Conservation (phyloP, 2,888 invertebrate species). For the Parochlus steinenii region DNA sequence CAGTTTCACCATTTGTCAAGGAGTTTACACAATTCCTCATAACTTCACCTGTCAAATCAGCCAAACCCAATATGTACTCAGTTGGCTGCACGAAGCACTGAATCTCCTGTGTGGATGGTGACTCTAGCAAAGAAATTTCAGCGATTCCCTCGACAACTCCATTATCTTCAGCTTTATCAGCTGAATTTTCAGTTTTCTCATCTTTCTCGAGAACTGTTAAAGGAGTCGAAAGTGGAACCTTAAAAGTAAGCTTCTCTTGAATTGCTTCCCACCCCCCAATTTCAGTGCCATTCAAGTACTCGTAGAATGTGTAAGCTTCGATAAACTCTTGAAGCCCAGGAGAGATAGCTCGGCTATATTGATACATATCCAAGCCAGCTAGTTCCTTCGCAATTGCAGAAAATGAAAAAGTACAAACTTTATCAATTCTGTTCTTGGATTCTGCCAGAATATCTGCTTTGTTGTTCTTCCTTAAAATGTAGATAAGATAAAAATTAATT, state of each 20-base stretch:
- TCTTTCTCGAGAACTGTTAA: conserved; percentile 13
- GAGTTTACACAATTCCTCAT: conserved; percentile 80
- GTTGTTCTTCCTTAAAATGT: conserved; percentile 34
- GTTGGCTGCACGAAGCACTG: conserved; percentile 29
- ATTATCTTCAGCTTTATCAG: conserved; percentile 9
- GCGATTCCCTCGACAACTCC: conserved; percentile 2
- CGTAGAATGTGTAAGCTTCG: conserved; percentile 67
- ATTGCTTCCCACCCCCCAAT: conserved; percentile 44
- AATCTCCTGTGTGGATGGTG: conserved; percentile 14
- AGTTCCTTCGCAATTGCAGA: conserved; percentile 57
- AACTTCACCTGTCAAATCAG: conserved; percentile 77
- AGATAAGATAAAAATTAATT: conserved; percentile 5
- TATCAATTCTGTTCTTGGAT: conserved; percentile 48
- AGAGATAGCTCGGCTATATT: conserved; percentile 48
- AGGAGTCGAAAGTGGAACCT: conserved; percentile 1
- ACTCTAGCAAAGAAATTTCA: background rate
- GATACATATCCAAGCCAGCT: conserved; percentile 49
- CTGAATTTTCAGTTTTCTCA: no score
- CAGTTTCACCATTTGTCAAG: conserved; percentile 55
- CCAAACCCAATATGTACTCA: conserved; percentile 58
- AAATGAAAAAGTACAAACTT: conserved; percentile 37
- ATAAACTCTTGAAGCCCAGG: conserved; percentile 60
- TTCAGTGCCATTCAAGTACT: conserved; percentile 41
- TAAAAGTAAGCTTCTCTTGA: conserved; percentile 36
- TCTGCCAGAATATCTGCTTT: conserved; percentile 37